Evolutionary conservation across 2,797 vertebrate species (phyloP), one percentile per base, ranked within the genome.

Genomic region (Coregonus suidteri): DNA sequence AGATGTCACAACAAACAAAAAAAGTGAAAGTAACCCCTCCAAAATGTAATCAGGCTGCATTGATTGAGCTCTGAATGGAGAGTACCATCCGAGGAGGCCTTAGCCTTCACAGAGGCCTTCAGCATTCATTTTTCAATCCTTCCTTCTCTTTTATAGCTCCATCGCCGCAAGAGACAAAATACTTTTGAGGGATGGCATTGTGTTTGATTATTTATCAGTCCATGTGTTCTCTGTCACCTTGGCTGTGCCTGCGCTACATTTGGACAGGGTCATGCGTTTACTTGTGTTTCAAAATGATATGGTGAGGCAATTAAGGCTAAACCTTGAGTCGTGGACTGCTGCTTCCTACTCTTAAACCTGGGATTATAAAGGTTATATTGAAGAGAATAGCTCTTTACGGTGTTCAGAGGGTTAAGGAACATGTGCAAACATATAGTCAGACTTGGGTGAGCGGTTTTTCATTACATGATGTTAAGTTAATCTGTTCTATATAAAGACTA

Each of bases 1-100:
- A 89, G 89, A 92, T 93, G 91, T 93, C 91, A 92, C 90, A 93
- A 93, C 91, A 93, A 93, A 93, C 91, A 92, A 92, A 93, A 93
- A 93, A 91, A 89, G 91, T 87, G 85, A 89, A 87, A 89, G 90
- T 91, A 91, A 88, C 7, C 41, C 41, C 41, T 7, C 41, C 9
- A 68, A 92, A 93, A 93, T 91, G 91, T 91, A 92, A 93, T 93
- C 91, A 92, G 88, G 86, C 87, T 82, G 85, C 89, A 93, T 93
- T 93, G 91, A 93, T 91, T 92, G 89, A 89, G 84, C 84, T 79
- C 84, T 93, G 91, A 93, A 93, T 92, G 83, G 89, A 92, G 92
- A 86, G 87, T 66, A 47, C 30, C 62, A 7, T 9, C 25, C 3
- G 30, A 14, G 25, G 30, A 66, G 65, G 41, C 41, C 41, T 47